Conservation (phyloP, 2,113 vertebrate species). For the Neodontobutis hainanensis region DNA sequence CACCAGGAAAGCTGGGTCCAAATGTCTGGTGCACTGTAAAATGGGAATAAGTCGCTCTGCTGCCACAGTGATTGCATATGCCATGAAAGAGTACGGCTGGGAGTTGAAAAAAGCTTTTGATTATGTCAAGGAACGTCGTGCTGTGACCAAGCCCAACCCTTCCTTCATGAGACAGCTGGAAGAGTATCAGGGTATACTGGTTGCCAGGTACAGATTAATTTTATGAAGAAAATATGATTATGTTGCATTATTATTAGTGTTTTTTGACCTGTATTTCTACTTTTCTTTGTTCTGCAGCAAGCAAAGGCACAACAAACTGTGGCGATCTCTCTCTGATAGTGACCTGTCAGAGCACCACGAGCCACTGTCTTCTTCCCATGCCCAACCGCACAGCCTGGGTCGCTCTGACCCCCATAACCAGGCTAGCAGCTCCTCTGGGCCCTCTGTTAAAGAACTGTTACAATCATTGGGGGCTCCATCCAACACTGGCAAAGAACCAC, state of each 20-base stretch:
- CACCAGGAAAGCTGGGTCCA: slow-evolving; percentile 90
- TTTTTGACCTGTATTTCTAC: background rate
- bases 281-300: slow-evolving; percentile 77
- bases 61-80: slow-evolving; percentile 96
- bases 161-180: slow-evolving; percentile 98
- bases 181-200: slow-evolving; percentile 96
- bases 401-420: slow-evolving; percentile 81
- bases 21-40: slow-evolving; percentile 98
- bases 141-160: slow-evolving; percentile 95
- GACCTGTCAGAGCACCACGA: slow-evolving; percentile 92
- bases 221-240: background rate
- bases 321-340: slow-evolving; percentile 96
- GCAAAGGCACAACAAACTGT: slow-evolving; percentile 92
- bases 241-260: background rate
- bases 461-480: slow-evolving; percentile 57
- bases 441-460: slow-evolving; percentile 86
- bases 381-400: slow-evolving; percentile 68
- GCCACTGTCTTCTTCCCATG: slow-evolving; percentile 75
- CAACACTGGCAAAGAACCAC: slow-evolving; percentile 27
- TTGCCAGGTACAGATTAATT: slow-evolving; percentile 85
- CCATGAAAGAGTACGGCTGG: slow-evolving; percentile 99
- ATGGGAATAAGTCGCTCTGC: slow-evolving; percentile 98
- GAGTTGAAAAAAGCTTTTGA: slow-evolving; percentile 92
- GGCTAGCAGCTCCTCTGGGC: slow-evolving; percentile 80
- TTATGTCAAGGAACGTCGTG: slow-evolving; percentile 92